phyloP scores from a whole-genome alignment of 2,888 invertebrate genomes.

The Microctonus hyperodae region DNA sequence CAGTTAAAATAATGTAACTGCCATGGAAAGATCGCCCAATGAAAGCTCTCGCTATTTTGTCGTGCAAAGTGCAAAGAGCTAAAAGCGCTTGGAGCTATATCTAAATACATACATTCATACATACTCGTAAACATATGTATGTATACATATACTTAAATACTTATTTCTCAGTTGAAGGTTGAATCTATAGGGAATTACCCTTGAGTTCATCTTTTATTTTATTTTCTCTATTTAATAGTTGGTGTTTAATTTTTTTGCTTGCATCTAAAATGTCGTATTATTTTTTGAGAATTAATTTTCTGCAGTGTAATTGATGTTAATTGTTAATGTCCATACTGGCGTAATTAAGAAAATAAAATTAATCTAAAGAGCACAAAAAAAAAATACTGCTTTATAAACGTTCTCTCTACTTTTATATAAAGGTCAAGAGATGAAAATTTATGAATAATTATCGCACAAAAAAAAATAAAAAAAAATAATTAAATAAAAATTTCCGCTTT shows the following conservation, averaged over 20 bases:
- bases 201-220: background rate
- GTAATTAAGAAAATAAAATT: background rate
- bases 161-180: background rate
- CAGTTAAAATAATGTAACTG: slow-evolving; percentile 36
- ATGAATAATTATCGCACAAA: background rate
- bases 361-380: background rate
- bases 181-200: background rate
- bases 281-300: background rate
- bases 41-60: slow-evolving; percentile 7
- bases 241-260: background rate
- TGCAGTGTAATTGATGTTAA: too few relatives aligned
- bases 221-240: background rate
- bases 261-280: background rate
- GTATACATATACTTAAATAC: background rate
- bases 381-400: background rate
- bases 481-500: too few relatives aligned
- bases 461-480: background rate
- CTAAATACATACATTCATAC: too few relatives aligned
- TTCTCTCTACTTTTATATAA: background rate
- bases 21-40: slow-evolving; percentile 29
- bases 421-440: background rate
- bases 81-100: background rate
- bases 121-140: background rate
- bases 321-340: too few relatives aligned
- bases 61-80: background rate